Conservation (phyloP, 1,140 invertebrate species). For the Drosophila subpulchrella region DNA sequence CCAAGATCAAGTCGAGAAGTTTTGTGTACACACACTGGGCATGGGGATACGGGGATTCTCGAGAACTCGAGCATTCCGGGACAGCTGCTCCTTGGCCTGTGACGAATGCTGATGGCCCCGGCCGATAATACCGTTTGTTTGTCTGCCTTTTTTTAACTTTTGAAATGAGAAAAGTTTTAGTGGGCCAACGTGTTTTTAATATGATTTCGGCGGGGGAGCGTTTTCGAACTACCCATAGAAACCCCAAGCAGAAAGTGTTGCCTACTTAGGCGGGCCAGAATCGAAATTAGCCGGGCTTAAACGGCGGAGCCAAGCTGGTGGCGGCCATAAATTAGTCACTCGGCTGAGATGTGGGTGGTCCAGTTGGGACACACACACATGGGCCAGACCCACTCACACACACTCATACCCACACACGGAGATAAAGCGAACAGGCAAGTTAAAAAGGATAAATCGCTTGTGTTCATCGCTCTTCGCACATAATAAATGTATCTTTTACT, state of each 20-base stretch:
- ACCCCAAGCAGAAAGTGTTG: constrained; percentile 23
- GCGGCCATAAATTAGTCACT: constrained; percentile 76
- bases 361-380: constrained; percentile 49
- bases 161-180: constrained; percentile 80
- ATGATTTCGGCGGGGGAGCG: constrained; percentile 25
- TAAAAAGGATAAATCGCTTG: constrained; percentile 84
- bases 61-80: constrained; percentile 20
- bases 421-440: constrained; percentile 63
- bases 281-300: constrained; percentile 70
- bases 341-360: constrained; percentile 62
- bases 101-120: constrained; percentile 70
- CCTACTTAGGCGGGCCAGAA: constrained; percentile 55
- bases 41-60: constrained; percentile 6
- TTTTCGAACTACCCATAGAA: not conserved
- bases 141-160: constrained; percentile 79
- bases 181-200: constrained; percentile 59
- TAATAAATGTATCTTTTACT: constrained; percentile 84
- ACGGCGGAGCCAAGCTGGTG: constrained; percentile 61
- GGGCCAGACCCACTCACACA: constrained; percentile 12
- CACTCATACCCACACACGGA: constrained; percentile 5
- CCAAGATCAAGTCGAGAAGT: constrained; percentile 53
- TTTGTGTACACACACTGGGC: constrained; percentile 37
- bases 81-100: constrained; percentile 47
- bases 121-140: constrained; percentile 79
- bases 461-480: constrained; percentile 84